Evolutionary conservation across 2,888 invertebrate species (phyloP).

Genomic region (Exephanes ischioxanthus): DNA sequence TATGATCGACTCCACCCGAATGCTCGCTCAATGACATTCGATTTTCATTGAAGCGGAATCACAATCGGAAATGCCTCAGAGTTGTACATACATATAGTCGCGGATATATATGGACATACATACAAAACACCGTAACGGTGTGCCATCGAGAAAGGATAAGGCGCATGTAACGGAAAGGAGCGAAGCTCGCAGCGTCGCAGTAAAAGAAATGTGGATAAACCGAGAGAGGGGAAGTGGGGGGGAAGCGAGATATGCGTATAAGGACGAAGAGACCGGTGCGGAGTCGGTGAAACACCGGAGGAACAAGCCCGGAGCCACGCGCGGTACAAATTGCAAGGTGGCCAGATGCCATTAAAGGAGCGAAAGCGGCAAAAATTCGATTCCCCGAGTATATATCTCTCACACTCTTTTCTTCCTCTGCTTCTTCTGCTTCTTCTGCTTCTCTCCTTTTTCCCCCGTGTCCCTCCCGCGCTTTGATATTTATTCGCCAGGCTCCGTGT

Average conservation of each 20-base stretch:
- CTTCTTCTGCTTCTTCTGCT: slow-evolving; percentile 56
- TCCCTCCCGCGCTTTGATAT: slow-evolving; percentile 29
- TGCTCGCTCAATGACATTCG: slow-evolving; percentile 13
- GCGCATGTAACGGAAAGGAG: neutral
- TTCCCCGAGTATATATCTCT: slow-evolving; percentile 59
- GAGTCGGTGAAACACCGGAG: slow-evolving; percentile 39
- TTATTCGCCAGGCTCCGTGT: slow-evolving; percentile 31
- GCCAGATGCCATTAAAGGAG: slow-evolving; percentile 77
- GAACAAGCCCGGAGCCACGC: slow-evolving; percentile 64
- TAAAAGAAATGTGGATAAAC: slow-evolving; percentile 12
- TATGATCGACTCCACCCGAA: slow-evolving; percentile 44
- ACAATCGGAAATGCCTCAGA: no score
- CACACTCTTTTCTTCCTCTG: slow-evolving; percentile 43
- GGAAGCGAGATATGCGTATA: slow-evolving; percentile 35
- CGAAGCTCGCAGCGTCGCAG: neutral
- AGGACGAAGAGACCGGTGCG: slow-evolving; percentile 35
- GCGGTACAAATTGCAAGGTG: slow-evolving; percentile 77
- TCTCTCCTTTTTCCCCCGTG: slow-evolving; percentile 43
- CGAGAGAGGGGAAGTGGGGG: neutral
- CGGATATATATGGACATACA: neutral
- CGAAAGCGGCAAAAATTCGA: slow-evolving; percentile 81
- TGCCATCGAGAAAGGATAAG: neutral
- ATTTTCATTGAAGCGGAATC: slow-evolving; percentile 15
- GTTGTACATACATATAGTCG: neutral
- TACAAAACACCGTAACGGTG: neutral